These are phyloP conservation scores for Myotis findleyi DNA, from an alignment of 2,797 vertebrate species.

Conservation along the genomic window DNA sequence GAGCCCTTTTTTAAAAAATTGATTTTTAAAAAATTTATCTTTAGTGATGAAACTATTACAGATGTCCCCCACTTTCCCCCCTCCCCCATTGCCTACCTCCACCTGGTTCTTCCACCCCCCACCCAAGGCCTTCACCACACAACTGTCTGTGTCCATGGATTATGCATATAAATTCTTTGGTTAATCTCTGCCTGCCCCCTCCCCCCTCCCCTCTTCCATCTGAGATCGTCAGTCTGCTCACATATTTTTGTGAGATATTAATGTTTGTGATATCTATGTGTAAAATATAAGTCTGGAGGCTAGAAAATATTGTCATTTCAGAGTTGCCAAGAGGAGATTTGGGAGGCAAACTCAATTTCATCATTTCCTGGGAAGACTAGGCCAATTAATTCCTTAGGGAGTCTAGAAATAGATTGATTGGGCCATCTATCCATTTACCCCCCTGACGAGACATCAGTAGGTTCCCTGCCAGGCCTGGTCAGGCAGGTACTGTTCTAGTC, in stretches of 20 bases:
- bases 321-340: background rate
- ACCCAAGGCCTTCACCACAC: too few species aligned
- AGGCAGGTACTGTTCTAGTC: background rate
- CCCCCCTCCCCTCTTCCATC: too few species aligned
- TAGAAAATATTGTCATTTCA: constrained; percentile 31
- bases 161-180: too few species aligned
- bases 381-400: background rate
- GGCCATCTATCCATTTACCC: background rate
- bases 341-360: constrained; percentile 23
- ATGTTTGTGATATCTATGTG: background rate
- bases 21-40: too few species aligned
- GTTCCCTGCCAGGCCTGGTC: background rate
- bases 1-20: background rate
- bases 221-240: background rate
- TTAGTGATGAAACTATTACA: too few species aligned
- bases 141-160: too few species aligned
- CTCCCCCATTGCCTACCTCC: too few species aligned
- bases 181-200: too few species aligned
- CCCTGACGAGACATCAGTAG: background rate
- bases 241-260: background rate
- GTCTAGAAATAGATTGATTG: background rate
- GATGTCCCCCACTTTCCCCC: too few species aligned
- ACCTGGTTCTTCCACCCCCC: too few species aligned
- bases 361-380: constrained; percentile 48
- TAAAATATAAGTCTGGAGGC: constrained; percentile 29